Base-by-base conservation (phyloP, 2,113 vertebrate species). In the Scalopus aquaticus region DNA sequence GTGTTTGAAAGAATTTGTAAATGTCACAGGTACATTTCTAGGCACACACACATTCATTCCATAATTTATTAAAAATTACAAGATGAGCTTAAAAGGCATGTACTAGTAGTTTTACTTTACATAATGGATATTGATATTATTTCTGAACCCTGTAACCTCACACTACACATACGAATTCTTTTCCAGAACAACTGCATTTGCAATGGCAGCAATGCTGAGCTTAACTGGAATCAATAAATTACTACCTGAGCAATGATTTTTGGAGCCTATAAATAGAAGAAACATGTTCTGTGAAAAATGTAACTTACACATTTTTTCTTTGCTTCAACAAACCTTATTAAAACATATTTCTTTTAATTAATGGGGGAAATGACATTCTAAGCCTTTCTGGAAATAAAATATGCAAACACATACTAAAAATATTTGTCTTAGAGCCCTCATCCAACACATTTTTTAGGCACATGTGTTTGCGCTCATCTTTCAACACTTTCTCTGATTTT, bases 161-260 rank as follows among this genome's bases (percentile, higher is more conserved):
- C 95, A 65, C 96, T 95, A 56, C 62, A 81, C 69, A 97, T 96
- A 95, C 94, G 73, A 44, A 44, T 77, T 76, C 87, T 96, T 96
- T 95, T 86, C 82, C 82, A 91, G 65, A 96, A 81, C 93, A 93
- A 96, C 93, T 95, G 88, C 90, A 96, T 96, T 97, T 81, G 62
- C 90, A 96, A 93, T 90, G 74, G 82, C 95, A 97, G 60, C 49
- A 60, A 76, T 96, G 90, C 0, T 32, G 96, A 93, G 70, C 96
- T 91, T 97, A 94, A 94, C 72, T 56, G 37, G 5, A 90, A 95
- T 96, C 92, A 98, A 97, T 98, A 98, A 98, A 98, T 87, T 92
- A 89, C 69, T 96, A 96, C 92, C 28, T 97, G 60, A 97, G 77
- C 89, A 97, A 96, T 96, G 90, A 24, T 80, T 79, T 60, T 28